These are phyloP conservation scores for Camponotus floridanus DNA, from an alignment of 1,140 invertebrate genomes.

Conservation along the genomic window DNA sequence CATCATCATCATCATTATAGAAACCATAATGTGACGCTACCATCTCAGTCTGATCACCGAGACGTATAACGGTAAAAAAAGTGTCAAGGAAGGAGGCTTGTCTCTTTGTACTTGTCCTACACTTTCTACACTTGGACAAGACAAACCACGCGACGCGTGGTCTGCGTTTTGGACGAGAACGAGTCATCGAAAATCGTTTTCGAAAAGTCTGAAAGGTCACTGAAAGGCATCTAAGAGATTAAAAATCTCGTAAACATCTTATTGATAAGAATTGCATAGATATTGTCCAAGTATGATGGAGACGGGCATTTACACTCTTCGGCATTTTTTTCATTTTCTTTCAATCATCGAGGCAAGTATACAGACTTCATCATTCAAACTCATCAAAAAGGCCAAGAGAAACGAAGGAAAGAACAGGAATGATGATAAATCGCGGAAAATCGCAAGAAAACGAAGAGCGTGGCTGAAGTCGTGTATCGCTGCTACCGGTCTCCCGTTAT, in stretches of 20 bases:
- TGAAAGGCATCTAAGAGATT: not conserved
- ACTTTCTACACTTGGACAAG: not conserved
- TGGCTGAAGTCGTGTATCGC: not conserved
- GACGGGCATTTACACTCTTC: not conserved
- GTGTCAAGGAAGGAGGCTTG: not conserved
- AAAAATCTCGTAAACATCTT: not conserved
- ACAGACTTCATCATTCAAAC: not conserved
- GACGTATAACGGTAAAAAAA: slow-evolving; percentile 49
- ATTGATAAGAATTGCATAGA: not conserved
- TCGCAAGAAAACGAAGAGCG: too few species aligned
- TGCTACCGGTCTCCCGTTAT: not conserved
- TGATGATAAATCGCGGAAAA: too few species aligned
- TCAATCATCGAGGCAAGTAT: not conserved
- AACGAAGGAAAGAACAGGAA: not conserved
- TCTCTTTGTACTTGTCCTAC: not conserved
- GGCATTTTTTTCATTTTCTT: not conserved
- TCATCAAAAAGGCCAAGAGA: not conserved
- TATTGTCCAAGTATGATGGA: not conserved
- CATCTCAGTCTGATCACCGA: not conserved
- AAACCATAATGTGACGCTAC: not conserved
- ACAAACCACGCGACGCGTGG: not conserved
- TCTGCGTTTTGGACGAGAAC: not conserved
- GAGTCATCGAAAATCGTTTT: not conserved
- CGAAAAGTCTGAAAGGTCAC: not conserved
- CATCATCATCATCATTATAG: not conserved